Evolutionary conservation across 1,140 invertebrate species (phyloP).

Genomic region (Ylistrum balloti): DNA sequence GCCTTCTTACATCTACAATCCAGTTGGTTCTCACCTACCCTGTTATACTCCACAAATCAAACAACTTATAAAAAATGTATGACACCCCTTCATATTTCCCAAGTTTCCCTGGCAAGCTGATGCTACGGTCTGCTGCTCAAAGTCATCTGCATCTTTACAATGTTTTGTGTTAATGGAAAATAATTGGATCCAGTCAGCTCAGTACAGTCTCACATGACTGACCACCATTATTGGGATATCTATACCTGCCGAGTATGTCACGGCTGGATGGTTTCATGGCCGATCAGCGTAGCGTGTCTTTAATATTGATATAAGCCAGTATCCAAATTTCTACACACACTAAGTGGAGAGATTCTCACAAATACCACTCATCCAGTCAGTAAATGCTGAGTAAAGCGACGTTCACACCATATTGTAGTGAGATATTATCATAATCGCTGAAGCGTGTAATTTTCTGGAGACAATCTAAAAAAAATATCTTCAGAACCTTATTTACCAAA

Average conservation of each 20-base stretch:
- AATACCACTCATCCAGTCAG: neutral
- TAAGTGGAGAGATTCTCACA: neutral
- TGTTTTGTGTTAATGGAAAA: slow-evolving; percentile 25
- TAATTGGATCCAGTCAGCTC: slow-evolving; percentile 37
- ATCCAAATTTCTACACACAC: slow-evolving; percentile 11
- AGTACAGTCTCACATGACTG: slow-evolving; percentile 29
- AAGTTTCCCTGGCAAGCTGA: slow-evolving; percentile 10
- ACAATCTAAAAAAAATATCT: slow-evolving; percentile 30
- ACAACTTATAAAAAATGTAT: slow-evolving; percentile 36
- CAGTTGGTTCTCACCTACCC: neutral
- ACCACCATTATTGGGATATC: slow-evolving; percentile 1
- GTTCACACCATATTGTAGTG: slow-evolving; percentile 6
- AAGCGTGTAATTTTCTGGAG: slow-evolving; percentile 26
- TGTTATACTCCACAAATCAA: slow-evolving; percentile 19
- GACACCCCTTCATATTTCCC: slow-evolving; percentile 36
- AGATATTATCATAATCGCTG: slow-evolving; percentile 12
- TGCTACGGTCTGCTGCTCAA: neutral
- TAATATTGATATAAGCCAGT: slow-evolving; percentile 17
- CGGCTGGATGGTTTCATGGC: neutral
- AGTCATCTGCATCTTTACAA: slow-evolving; percentile 38
- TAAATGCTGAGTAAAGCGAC: neutral
- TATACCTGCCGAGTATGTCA: slow-evolving; percentile 4
- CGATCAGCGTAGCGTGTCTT: neutral
- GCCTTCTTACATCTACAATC: neutral
- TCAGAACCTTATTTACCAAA: slow-evolving; percentile 25